Evolutionary conservation across 2,797 vertebrate genomes (phyloP), one percentile per base, ranked within the genome.

Genomic region (Gymnothorax javanicus): DNA sequence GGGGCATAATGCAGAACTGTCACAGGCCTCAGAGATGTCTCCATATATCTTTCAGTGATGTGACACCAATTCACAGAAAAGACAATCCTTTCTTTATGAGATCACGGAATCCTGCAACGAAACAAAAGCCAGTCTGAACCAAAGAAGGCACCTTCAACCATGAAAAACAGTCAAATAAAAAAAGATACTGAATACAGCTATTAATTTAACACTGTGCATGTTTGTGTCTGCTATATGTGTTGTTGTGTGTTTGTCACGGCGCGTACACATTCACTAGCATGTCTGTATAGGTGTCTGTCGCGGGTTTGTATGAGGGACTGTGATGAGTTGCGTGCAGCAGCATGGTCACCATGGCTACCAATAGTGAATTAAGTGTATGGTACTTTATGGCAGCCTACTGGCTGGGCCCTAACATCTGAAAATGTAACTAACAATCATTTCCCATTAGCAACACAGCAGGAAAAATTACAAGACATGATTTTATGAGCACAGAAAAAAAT

Each of bases 131-230:
- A 23, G 43, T 79, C 11, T 79, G 50, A 79, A 79, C 75, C 27
- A 50, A 33, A 43, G 43, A 43, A 9, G 0, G 62, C 20, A n/a
- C 20, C 50, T 50, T 75, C 12, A 75, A 43, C 71, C 27, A 15
- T 4, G 27, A 27, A 0, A 71, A 71, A 27, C 69, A 20, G 8
- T 27, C 11, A 3, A 73, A 73, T 2, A 17, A 17, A 52, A 50
- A 13, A 77, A 50, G 43, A 50, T 6, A 77, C 0, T 13, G 2
- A 75, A 33, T 9, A 33, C 33, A 73, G 7, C 69, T 27, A 33
- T 33, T 27, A 94, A 93, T 93, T 93, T 92, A 92, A 88, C 89
- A 92, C 88, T 92, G 92, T 92, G 79, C 88, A 62, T 17, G 89
- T 89, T 82, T 82, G 6, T 83, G 77, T n/a, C 83, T 85, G 71